phyloP scores from a whole-genome alignment of 1,140 invertebrate species.

The Streblospio benedicti region DNA sequence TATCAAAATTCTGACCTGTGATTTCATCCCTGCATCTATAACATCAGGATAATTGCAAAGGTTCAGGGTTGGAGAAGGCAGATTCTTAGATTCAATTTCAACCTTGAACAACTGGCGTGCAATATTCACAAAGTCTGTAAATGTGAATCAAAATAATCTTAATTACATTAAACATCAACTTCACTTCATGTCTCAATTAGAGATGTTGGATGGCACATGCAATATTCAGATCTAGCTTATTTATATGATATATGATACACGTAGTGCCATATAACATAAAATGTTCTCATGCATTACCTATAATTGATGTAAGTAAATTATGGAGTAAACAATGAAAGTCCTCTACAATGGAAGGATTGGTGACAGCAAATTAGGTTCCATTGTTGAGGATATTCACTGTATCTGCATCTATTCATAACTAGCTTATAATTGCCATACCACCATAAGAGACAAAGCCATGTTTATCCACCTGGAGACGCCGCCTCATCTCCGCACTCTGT shows the following conservation, averaged over 20 bases:
- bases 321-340: no score
- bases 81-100: slow-evolving; percentile 26
- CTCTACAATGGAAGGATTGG: no score
- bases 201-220: no score
- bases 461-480: slow-evolving; percentile 26
- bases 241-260: no score
- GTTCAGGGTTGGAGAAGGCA: slow-evolving; percentile 21
- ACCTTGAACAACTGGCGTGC: slow-evolving; percentile 31
- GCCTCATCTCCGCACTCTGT: slow-evolving; percentile 25
- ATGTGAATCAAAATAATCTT: not conserved
- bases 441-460: slow-evolving; percentile 33
- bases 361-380: no score
- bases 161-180: not conserved
- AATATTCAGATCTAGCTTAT: no score
- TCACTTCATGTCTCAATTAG: no score
- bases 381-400: slow-evolving; percentile 2
- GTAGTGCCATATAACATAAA: no score
- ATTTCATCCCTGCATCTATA: not conserved
- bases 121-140: slow-evolving; percentile 36
- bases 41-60: slow-evolving; percentile 3
- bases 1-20: not conserved
- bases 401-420: not conserved
- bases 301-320: no score
- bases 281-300: no score
- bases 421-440: slow-evolving; percentile 22